Conservation (phyloP, 2,888 invertebrate species). For the Chesias legatella region DNA sequence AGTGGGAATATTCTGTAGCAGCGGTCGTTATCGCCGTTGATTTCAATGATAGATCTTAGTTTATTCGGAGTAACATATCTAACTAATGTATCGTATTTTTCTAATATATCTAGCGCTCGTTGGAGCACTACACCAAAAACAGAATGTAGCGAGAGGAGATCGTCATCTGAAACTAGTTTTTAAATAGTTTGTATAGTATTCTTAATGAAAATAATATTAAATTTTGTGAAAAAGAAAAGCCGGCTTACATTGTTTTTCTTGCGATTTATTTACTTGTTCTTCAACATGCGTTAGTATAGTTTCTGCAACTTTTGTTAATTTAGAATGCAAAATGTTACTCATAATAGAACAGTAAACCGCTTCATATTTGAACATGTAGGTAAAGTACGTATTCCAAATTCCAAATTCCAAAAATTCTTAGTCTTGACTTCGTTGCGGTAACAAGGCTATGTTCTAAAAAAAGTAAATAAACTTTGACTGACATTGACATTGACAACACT, state of each 20-base stretch:
- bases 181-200: not conserved
- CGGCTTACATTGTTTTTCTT: constrained; percentile 35
- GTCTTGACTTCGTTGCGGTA: no score
- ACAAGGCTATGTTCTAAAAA: no score
- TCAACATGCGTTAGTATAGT: constrained; percentile 42
- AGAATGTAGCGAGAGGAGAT: constrained; percentile 77
- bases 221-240: not conserved
- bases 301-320: constrained; percentile 40
- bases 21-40: constrained; percentile 76
- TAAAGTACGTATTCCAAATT: no score
- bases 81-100: constrained; percentile 73
- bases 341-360: no score
- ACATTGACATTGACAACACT: no score
- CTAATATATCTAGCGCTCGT: constrained; percentile 82
- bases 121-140: constrained; percentile 81
- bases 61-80: constrained; percentile 66
- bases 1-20: constrained; percentile 82
- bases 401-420: no score
- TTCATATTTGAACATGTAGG: no score
- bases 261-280: constrained; percentile 30
- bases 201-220: not conserved
- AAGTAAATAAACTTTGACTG: no score
- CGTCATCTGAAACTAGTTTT: constrained; percentile 78
- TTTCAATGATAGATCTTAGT: constrained; percentile 76
- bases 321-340: constrained; percentile 30